phyloP scores from a whole-genome alignment of 2,797 vertebrate genomes.

The Smutsia gigantea region DNA sequence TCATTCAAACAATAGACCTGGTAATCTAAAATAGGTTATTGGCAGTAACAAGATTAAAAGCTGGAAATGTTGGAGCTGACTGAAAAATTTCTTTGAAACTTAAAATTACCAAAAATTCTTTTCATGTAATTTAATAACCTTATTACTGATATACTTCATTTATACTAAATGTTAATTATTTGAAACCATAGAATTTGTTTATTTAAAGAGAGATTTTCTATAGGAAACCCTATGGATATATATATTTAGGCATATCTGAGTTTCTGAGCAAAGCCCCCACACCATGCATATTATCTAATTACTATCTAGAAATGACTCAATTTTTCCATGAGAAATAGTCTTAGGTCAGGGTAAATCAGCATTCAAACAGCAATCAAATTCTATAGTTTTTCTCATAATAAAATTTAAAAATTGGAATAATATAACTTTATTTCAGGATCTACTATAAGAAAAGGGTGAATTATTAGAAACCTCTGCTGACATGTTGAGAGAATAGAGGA shows the following conservation, averaged over 20 bases:
- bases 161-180: slow-evolving; percentile 19
- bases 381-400: background rate
- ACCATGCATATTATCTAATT: background rate
- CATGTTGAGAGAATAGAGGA: background rate
- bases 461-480: background rate
- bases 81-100: background rate
- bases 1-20: slow-evolving; percentile 16
- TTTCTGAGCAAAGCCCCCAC: background rate
- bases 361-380: background rate
- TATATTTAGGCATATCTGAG: background rate
- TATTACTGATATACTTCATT: slow-evolving; percentile 1
- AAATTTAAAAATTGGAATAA: slow-evolving; percentile 1
- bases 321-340: background rate
- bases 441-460: background rate
- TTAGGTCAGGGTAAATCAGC: background rate
- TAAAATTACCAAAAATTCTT: slow-evolving; percentile 57
- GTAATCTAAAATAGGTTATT: background rate
- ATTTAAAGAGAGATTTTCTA: slow-evolving; percentile 71
- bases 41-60: slow-evolving; percentile 75
- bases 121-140: background rate
- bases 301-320: background rate
- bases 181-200: background rate
- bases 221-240: slow-evolving; percentile 29
- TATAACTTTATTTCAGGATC: background rate
- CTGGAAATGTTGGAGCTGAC: slow-evolving; percentile 81